A percentile compares a stretch with the other conserved stretches of the same genome.
phyloP scores from a whole-genome alignment of 2,888 invertebrate species.

The Dromius quadrimaculatus region DNA sequence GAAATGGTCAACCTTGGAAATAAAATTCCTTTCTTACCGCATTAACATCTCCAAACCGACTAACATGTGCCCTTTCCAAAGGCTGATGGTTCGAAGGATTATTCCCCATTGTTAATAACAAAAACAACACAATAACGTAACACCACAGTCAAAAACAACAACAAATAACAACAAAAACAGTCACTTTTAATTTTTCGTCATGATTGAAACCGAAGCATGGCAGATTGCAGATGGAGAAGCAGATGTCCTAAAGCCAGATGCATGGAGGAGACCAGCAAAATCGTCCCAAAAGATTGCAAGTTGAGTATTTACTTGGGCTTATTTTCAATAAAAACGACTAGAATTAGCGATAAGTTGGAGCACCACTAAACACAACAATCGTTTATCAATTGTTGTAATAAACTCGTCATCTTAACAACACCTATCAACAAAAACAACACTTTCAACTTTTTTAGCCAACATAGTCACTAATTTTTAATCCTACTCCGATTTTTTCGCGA shows the following conservation, averaged over 20 bases:
- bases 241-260: neutral
- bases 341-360: too few relatives aligned
- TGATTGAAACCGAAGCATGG: neutral
- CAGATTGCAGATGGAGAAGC: slow-evolving; percentile 24
- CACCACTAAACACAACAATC: too few relatives aligned
- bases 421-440: too few relatives aligned
- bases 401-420: too few relatives aligned
- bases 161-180: slow-evolving; percentile 27
- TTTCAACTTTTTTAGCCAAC: too few relatives aligned
- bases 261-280: neutral
- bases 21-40: slow-evolving; percentile 61
- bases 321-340: too few relatives aligned
- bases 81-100: slow-evolving; percentile 88
- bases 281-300: neutral
- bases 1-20: slow-evolving; percentile 44
- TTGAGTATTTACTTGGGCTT: neutral
- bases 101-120: slow-evolving; percentile 76
- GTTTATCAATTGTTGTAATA: too few relatives aligned
- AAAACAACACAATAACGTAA: slow-evolving; percentile 25
- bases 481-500: too few relatives aligned
- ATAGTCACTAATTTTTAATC: too few relatives aligned
- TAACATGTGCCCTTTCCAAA: slow-evolving; percentile 76
- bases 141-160: slow-evolving; percentile 11
- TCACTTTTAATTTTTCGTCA: slow-evolving; percentile 1
- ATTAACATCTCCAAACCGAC: slow-evolving; percentile 66